Evolutionary conservation across 2,888 invertebrate species (phyloP).

Genomic region (Coelogynopora nodosa): DNA sequence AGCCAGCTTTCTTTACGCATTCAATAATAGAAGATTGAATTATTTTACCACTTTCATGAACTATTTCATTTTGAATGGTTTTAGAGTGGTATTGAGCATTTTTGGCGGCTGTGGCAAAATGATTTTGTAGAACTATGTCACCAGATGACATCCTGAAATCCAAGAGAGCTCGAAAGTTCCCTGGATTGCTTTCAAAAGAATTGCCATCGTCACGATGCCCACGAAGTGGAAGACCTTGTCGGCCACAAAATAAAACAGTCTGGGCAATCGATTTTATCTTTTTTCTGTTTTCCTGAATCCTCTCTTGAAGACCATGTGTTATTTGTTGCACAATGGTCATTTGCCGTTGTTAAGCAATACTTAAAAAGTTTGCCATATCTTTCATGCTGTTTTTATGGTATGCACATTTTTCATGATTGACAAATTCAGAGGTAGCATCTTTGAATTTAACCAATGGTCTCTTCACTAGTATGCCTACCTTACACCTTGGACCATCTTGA

Average conservation of each 20-base stretch:
- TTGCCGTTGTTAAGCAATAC: neutral
- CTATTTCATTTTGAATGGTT: constrained; percentile 17
- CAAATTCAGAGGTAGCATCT: neutral
- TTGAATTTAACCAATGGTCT: neutral
- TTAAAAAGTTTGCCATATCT: neutral
- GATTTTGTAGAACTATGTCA: constrained; percentile 50
- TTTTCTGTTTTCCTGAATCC: neutral
- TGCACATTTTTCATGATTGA: neutral
- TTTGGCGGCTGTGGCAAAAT: constrained; percentile 36
- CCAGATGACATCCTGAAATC: constrained; percentile 51
- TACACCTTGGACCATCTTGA: neutral
- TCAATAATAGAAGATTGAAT: neutral
- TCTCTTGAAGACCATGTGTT: neutral
- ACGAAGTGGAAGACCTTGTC: neutral
- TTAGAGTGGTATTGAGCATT: neutral
- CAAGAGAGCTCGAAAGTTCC: constrained; percentile 54
- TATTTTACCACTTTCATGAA: neutral
- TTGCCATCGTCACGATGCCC: neutral
- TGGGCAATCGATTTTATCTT: neutral
- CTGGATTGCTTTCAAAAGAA: constrained; percentile 49
- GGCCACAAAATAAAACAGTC: neutral
- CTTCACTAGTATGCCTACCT: neutral
- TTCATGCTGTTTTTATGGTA: constrained; percentile 12
- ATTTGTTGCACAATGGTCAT: neutral
- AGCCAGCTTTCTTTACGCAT: neutral